phyloP scores from a whole-genome alignment of 2,113 vertebrate species.

The Phalacrocorax pelagicus region DNA sequence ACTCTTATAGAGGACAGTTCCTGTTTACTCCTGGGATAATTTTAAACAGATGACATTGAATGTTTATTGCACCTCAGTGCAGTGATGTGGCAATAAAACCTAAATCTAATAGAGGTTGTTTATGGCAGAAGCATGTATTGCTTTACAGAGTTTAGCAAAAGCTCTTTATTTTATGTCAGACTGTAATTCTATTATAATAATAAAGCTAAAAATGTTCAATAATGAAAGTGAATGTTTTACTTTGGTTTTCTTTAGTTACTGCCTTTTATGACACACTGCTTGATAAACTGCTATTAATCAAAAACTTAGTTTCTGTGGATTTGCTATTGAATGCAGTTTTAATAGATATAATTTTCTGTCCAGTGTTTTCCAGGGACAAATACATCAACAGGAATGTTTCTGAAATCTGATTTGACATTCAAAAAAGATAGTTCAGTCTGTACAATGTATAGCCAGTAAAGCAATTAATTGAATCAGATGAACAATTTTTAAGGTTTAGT shows the following conservation, averaged over 20 bases:
- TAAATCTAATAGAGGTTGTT: slow-evolving; percentile 80
- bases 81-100: slow-evolving; percentile 91
- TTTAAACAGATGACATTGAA: slow-evolving; percentile 83
- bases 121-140: slow-evolving; percentile 83
- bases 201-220: slow-evolving; percentile 82
- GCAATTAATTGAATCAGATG: background rate
- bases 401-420: background rate
- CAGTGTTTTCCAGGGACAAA: background rate
- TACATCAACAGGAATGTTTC: background rate
- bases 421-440: background rate
- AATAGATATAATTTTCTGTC: background rate
- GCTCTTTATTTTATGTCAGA: slow-evolving; percentile 85
- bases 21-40: slow-evolving; percentile 81
- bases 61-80: slow-evolving; percentile 88
- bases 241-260: slow-evolving; percentile 67
- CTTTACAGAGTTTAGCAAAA: slow-evolving; percentile 85
- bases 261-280: background rate
- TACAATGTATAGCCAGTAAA: background rate
- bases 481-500: background rate
- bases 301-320: background rate
- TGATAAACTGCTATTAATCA: slow-evolving; percentile 31
- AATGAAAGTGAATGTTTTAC: slow-evolving; percentile 73
- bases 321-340: slow-evolving; percentile 19
- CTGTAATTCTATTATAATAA: slow-evolving; percentile 84
- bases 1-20: slow-evolving; percentile 83